Percentiles rank a stretch among this genome's conserved stretches.
Evolutionary conservation across 2,888 invertebrate species (phyloP).

Genomic region (Neelides folsomi): DNA sequence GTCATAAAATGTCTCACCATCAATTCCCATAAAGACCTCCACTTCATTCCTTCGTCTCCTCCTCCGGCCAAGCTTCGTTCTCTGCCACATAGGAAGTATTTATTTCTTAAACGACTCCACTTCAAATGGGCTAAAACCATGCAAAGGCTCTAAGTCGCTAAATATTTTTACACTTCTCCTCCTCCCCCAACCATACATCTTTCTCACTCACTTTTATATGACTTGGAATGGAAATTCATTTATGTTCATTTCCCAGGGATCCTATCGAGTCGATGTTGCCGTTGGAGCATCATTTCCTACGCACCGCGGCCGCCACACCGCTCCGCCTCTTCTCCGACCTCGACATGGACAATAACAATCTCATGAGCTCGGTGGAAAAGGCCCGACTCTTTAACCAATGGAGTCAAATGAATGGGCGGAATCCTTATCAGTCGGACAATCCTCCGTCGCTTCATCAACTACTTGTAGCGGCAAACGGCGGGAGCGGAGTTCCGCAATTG

Average conservation of each 20-base stretch:
- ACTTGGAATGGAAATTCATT: too few species aligned
- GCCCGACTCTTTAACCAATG: slow-evolving; percentile 38
- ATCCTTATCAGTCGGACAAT: slow-evolving; percentile 12
- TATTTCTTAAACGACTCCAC: too few species aligned
- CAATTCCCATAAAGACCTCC: too few species aligned
- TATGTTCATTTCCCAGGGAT: slow-evolving; percentile 46
- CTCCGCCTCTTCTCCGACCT: slow-evolving; percentile 47
- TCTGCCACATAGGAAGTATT: too few species aligned
- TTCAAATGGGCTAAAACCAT: too few species aligned
- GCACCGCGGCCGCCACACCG: slow-evolving; percentile 40
- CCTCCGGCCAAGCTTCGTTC: too few species aligned
- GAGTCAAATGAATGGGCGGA: slow-evolving; percentile 17
- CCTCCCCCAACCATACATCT: background rate
- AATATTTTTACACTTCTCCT: too few species aligned
- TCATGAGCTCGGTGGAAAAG: slow-evolving; percentile 43
- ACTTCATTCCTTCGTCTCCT: too few species aligned
- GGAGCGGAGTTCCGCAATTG: slow-evolving; percentile 35
- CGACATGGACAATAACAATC: slow-evolving; percentile 45
- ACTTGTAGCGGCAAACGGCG: slow-evolving; percentile 26
- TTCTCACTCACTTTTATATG: slow-evolving; percentile 1
- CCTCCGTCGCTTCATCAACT: slow-evolving; percentile 27
- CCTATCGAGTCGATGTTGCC: slow-evolving; percentile 61
- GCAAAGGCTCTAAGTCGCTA: too few species aligned
- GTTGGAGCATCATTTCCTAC: slow-evolving; percentile 61
- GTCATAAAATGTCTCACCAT: too few species aligned